Evolutionary conservation across 2,888 invertebrate species (phyloP).

Genomic region (Frankliniella fusca): DNA sequence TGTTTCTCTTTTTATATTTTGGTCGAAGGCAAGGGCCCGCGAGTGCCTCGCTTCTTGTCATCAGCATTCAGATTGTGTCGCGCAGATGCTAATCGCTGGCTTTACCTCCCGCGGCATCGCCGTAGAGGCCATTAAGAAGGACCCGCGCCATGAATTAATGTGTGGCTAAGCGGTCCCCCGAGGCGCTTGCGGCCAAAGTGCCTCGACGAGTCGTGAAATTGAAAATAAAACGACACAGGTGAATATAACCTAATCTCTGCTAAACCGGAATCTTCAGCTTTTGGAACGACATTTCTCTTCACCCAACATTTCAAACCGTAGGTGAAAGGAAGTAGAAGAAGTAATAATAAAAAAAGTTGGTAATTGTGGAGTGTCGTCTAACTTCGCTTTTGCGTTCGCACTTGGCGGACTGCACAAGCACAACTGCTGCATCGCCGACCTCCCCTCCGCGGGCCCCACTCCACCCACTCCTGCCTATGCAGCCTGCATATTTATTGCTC

Average conservation of each 20-base stretch:
- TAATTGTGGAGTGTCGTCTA: too few species aligned
- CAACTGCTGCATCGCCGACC: neutral
- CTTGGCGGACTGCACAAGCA: neutral
- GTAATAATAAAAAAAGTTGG: neutral
- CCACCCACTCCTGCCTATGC: neutral
- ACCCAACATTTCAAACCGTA: neutral
- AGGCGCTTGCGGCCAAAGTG: neutral
- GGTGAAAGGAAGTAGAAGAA: neutral
- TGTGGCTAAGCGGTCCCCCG: conserved; percentile 8
- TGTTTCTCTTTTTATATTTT: neutral
- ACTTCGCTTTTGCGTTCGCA: neutral
- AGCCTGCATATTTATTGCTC: conserved; percentile 7
- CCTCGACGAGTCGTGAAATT: neutral
- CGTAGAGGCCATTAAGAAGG: neutral
- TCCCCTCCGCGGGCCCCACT: neutral
- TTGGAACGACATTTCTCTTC: neutral
- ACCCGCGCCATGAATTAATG: conserved; percentile 2
- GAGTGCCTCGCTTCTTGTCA: neutral
- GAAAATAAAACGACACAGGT: neutral
- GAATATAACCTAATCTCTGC: neutral
- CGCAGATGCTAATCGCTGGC: neutral
- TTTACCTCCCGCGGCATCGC: neutral
- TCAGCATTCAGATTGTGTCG: conserved; percentile 22
- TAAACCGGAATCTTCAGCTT: neutral
- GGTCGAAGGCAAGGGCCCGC: too few species aligned